Conservation (phyloP, 1,140 invertebrate species). For the Patella vulgata region DNA sequence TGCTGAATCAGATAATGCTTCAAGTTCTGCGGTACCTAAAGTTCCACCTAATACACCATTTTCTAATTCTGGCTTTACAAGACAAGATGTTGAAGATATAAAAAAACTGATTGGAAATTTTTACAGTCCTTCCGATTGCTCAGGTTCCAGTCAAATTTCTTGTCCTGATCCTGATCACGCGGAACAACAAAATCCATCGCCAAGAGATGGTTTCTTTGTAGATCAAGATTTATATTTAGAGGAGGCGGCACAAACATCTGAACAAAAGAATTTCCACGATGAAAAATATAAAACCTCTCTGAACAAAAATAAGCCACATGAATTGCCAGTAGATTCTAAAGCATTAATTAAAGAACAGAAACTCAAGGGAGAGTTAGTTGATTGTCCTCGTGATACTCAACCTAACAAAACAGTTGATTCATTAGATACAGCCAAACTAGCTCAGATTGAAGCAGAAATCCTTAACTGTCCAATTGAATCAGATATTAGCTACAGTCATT, state of each 20-base stretch:
- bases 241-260: background rate
- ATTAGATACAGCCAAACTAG: too few species aligned
- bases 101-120: constrained; percentile 23
- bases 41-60: constrained; percentile 14
- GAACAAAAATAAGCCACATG: too few species aligned
- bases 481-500: too few species aligned
- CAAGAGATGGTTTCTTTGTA: background rate
- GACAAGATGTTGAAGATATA: constrained; percentile 43
- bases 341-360: too few species aligned
- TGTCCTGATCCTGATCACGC: constrained; percentile 40
- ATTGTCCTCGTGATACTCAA: too few species aligned
- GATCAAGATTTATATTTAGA: background rate
- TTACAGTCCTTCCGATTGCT: constrained; percentile 38
- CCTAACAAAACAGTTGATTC: too few species aligned
- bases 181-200: background rate
- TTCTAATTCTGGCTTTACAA: constrained; percentile 29
- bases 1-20: background rate
- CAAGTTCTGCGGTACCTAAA: constrained; percentile 8
- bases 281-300: background rate
- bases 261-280: background rate
- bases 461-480: too few species aligned
- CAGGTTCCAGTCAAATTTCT: constrained; percentile 48
- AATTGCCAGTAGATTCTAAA: too few species aligned
- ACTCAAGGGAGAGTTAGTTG: too few species aligned
- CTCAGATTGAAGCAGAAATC: too few species aligned